Evolutionary conservation across 2,888 invertebrate species (phyloP), one percentile per base, ranked within the genome.

Genomic region (Nephrotoma appendiculata): DNA sequence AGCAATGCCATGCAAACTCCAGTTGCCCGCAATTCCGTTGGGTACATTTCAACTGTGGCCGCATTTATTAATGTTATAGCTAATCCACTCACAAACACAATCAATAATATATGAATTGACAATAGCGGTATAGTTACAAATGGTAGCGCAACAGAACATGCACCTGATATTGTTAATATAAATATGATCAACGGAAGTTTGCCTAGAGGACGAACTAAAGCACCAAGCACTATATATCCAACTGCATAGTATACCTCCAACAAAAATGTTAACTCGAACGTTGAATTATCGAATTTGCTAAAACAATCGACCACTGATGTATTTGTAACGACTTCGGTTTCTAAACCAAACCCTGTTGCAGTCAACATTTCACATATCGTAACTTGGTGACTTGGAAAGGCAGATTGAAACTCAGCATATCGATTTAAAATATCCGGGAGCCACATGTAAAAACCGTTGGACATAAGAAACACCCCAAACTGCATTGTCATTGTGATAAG

Each of bases 1-100:
- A 93, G 93, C 4, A 93, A 89, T 0, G 93, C 92, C 87, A 93
- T 91, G 45, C 93, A 92, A 86, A 93, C 89, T 15, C 93, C 93
- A 92, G 93, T 93, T 19, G 92, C 93, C 88, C 93, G 90, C 85
- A 91, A 88, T 85, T 90, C 88, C 2, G 91, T 91, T 41, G 91
- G 91, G 88, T 89, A 91, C 5, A 91, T 86, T 86, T 91, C 91
- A 5, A 91, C 90, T 6, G 90, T 90, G n/a, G 90, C 89, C 6
- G 90, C 90, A 88, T 89, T 91, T 0, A 91, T 88, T 0, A 91
- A 90, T 86, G 89, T 90, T 7, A 90, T 89, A 4, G 88, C 89
- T 15, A 90, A 85, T 3, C 90, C 90, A 86, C 89, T 89, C 2
- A 89, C 87, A 12, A 90, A 87, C 7, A 90, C 87, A 0, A 89